Conservation (phyloP, 2,888 invertebrate genomes). For the Andrena dorsata region DNA sequence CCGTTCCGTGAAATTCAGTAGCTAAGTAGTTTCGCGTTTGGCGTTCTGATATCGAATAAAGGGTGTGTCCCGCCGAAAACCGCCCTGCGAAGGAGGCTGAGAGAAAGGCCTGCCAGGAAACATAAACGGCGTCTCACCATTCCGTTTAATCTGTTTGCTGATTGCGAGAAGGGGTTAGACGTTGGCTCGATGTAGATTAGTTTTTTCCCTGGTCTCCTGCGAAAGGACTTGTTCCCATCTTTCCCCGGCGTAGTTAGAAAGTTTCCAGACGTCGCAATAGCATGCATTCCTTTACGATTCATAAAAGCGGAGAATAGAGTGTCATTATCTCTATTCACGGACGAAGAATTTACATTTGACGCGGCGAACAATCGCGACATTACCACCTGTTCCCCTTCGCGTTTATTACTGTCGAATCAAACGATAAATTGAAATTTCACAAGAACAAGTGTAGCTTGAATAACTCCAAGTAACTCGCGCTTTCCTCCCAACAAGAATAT, state of each 20-base stretch:
- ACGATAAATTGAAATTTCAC: constrained; percentile 1
- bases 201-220: constrained; percentile 29
- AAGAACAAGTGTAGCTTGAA: background rate
- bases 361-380: background rate
- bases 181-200: constrained; percentile 13
- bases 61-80: background rate
- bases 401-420: background rate
- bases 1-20: background rate
- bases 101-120: background rate
- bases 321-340: constrained; percentile 26
- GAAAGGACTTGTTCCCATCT: constrained; percentile 44
- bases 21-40: no score
- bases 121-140: constrained; percentile 2
- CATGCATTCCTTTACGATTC: constrained; percentile 34
- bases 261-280: constrained; percentile 30
- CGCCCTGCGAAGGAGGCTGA: background rate
- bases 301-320: constrained; percentile 30
- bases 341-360: constrained; percentile 25
- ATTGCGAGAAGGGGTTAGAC: constrained; percentile 18
- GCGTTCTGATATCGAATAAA: background rate
- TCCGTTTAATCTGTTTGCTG: constrained; percentile 15
- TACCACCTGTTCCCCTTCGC: background rate
- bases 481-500: background rate
- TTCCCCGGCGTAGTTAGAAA: constrained; percentile 26
- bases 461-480: background rate